These are phyloP conservation scores for Phataginus tricuspis DNA, from an alignment of 2,797 vertebrate genomes.

Conservation along the genomic window DNA sequence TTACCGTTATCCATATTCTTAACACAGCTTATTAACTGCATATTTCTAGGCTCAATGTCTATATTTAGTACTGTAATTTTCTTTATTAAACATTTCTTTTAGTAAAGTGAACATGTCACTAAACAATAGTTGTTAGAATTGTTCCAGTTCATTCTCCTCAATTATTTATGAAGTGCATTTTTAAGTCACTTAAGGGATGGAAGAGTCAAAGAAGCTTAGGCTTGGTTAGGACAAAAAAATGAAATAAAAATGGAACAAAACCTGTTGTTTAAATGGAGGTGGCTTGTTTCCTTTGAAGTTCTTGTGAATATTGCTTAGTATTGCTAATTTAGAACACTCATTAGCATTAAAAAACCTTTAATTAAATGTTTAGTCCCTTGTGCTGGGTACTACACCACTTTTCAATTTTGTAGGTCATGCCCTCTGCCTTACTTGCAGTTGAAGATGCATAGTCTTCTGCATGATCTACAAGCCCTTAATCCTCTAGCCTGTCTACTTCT, in stretches of 20 bases:
- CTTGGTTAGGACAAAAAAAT: slow-evolving; percentile 28
- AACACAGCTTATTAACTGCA: slow-evolving; percentile 70
- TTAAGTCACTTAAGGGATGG: slow-evolving; percentile 37
- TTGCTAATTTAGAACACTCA: slow-evolving; percentile 37
- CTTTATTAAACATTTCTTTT: slow-evolving; percentile 72
- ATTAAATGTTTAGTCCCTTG: slow-evolving; percentile 56
- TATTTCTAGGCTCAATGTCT: slow-evolving; percentile 73
- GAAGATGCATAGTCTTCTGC: background rate
- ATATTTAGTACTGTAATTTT: slow-evolving; percentile 76
- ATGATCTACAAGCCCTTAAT: slow-evolving; percentile 11
- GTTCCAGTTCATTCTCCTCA: slow-evolving; percentile 53
- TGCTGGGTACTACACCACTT: background rate
- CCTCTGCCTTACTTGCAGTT: background rate
- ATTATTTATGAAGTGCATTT: slow-evolving; percentile 68
- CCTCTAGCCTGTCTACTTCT: background rate
- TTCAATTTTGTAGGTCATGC: slow-evolving; percentile 38
- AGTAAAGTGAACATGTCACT: slow-evolving; percentile 57
- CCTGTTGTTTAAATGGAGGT: background rate
- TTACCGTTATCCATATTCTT: slow-evolving; percentile 69
- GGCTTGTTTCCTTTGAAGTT: slow-evolving; percentile 63
- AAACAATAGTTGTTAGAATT: slow-evolving; percentile 63
- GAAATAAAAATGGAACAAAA: background rate
- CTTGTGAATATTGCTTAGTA: slow-evolving; percentile 44
- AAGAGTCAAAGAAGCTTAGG: slow-evolving; percentile 23
- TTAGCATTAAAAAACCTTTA: slow-evolving; percentile 66